phyloP scores from a whole-genome alignment of 1,140 invertebrate genomes.

The Drosophila dunni region DNA sequence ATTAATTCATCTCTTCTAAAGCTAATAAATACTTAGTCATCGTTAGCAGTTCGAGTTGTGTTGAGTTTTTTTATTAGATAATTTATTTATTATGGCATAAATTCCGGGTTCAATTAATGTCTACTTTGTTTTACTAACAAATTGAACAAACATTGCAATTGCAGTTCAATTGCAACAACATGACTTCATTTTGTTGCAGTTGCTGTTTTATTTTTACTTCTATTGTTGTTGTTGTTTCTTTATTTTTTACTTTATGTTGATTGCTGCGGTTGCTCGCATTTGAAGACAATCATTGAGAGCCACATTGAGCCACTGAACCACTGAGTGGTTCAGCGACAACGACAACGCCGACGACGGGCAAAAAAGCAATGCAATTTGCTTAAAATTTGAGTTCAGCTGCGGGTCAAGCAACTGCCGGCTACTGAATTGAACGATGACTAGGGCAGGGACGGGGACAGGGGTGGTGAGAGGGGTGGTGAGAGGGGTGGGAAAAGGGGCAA shows the following conservation, averaged over 20 bases:
- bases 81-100: constrained; percentile 54
- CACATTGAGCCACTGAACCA: constrained; percentile 5
- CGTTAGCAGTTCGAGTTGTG: neutral
- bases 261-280: constrained; percentile 53
- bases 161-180: constrained; percentile 66
- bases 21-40: neutral
- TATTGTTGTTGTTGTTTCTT: constrained; percentile 47
- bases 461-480: neutral
- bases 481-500: neutral
- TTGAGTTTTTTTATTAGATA: constrained; percentile 21
- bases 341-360: constrained; percentile 21
- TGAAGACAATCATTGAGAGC: constrained; percentile 69
- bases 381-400: constrained; percentile 78
- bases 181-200: constrained; percentile 66
- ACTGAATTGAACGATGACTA: constrained; percentile 71
- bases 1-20: neutral
- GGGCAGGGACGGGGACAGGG: neutral
- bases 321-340: constrained; percentile 15
- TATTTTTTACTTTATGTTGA: constrained; percentile 17
- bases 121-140: constrained; percentile 75
- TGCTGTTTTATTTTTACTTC: constrained; percentile 33
- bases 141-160: constrained; percentile 69
- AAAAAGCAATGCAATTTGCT: constrained; percentile 75
- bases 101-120: constrained; percentile 79
- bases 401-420: constrained; percentile 79